Conservation (phyloP, 2,113 vertebrate genomes). For the Sinocyclocheilus anshuiensis region DNA sequence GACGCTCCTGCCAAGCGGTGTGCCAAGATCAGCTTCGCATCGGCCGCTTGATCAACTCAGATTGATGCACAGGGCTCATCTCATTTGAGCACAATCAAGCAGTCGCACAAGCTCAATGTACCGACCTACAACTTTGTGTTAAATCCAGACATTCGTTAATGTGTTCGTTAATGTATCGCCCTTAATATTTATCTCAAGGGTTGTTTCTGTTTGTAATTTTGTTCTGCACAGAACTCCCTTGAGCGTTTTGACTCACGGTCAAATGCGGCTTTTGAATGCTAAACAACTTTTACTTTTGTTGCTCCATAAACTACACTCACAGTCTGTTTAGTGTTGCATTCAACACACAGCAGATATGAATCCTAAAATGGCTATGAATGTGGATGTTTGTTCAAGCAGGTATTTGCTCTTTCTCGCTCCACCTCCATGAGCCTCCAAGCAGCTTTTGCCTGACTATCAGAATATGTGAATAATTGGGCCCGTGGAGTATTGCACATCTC, state of each 20-base stretch:
- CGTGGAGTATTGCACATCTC: not conserved
- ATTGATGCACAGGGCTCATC: not conserved
- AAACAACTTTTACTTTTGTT: not conserved
- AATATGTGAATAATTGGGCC: slow-evolving; percentile 7
- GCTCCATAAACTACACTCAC: not conserved
- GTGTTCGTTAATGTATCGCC: not conserved
- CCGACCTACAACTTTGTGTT: too few relatives aligned
- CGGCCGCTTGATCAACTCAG: not conserved
- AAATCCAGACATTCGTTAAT: not conserved
- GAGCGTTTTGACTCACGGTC: not conserved
- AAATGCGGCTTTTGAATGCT: not conserved
- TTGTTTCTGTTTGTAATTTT: not conserved
- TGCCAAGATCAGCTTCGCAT: not conserved
- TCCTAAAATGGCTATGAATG: not conserved
- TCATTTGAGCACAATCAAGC: not conserved
- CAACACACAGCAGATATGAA: not conserved
- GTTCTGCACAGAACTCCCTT: not conserved
- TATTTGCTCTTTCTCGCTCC: not conserved
- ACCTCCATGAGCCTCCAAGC: not conserved
- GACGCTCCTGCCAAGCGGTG: not conserved
- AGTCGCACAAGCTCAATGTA: not conserved
- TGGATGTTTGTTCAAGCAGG: not conserved
- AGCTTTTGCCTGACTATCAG: not conserved
- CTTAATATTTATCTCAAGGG: not conserved
- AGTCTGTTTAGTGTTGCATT: not conserved